A percentile compares a stretch with the other conserved stretches of the same genome.
Evolutionary conservation across 2,113 vertebrate genomes (phyloP).

Genomic region (Cnemophilus loriae): DNA sequence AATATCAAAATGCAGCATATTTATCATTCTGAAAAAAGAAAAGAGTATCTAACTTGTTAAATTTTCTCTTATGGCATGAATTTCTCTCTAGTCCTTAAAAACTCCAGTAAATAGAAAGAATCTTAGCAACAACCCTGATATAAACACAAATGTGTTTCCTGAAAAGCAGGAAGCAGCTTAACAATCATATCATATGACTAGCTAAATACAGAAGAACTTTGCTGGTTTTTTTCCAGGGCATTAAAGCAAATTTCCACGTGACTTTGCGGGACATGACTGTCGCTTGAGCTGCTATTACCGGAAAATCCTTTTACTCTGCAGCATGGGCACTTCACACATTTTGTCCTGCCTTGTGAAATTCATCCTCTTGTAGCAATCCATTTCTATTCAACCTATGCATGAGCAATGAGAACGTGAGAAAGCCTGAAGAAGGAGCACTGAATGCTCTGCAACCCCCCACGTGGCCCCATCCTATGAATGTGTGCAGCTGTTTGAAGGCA

Average conservation of each 20-base stretch:
- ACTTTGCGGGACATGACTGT: not conserved
- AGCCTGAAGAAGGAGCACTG: not conserved
- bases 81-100: not conserved
- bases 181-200: conserved; percentile 44
- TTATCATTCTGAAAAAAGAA: not conserved
- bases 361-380: not conserved
- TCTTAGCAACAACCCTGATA: conserved; percentile 1
- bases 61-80: not conserved
- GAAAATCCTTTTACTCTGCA: not conserved
- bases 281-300: not conserved
- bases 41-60: not conserved
- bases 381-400: not conserved
- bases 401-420: not conserved
- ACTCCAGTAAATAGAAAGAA: not conserved
- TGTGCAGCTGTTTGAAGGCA: not conserved
- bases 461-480: not conserved
- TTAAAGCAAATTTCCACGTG: conserved; percentile 29
- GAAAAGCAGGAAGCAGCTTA: conserved; percentile 62
- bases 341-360: not conserved
- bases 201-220: conserved; percentile 10
- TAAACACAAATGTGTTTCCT: conserved; percentile 39
- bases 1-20: not conserved
- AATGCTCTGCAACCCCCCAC: not conserved
- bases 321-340: not conserved
- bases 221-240: not conserved